Percentiles rank a stretch among this genome's conserved stretches.
Evolutionary conservation across 2,113 vertebrate genomes (phyloP).

Genomic region (Muntiacus reevesi): DNA sequence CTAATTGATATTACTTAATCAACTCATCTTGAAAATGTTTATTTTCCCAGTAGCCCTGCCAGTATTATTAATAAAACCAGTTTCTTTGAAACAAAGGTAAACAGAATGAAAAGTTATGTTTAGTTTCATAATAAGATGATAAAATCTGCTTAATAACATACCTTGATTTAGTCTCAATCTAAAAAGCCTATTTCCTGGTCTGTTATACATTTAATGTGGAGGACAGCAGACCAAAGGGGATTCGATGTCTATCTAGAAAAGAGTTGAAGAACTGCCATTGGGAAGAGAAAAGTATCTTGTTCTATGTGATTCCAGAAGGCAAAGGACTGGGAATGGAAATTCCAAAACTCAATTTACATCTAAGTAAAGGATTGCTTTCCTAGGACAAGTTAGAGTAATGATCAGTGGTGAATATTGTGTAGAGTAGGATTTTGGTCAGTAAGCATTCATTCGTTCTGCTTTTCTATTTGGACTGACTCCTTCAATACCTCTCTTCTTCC

Average conservation of each 20-base stretch:
- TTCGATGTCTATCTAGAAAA: neutral
- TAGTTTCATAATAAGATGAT: neutral
- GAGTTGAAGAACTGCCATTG: neutral
- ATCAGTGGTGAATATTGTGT: neutral
- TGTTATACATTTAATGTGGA: neutral
- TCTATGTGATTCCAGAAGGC: neutral
- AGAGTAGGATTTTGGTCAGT: neutral
- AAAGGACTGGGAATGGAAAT: neutral
- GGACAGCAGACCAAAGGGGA: neutral
- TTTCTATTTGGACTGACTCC: neutral
- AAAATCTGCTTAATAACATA: neutral
- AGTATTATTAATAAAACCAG: neutral
- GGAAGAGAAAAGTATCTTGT: neutral
- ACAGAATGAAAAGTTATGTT: neutral
- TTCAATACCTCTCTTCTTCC: neutral
- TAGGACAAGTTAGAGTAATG: neutral
- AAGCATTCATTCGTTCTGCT: neutral
- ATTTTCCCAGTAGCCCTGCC: neutral
- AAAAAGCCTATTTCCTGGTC: neutral
- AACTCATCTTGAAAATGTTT: neutral
- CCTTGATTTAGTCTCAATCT: neutral
- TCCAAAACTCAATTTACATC: neutral
- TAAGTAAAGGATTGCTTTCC: neutral
- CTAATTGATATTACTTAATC: neutral
- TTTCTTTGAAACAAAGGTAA: conserved; percentile 23